Conservation (phyloP, 2,113 vertebrate genomes). For the Numenius arquata region DNA sequence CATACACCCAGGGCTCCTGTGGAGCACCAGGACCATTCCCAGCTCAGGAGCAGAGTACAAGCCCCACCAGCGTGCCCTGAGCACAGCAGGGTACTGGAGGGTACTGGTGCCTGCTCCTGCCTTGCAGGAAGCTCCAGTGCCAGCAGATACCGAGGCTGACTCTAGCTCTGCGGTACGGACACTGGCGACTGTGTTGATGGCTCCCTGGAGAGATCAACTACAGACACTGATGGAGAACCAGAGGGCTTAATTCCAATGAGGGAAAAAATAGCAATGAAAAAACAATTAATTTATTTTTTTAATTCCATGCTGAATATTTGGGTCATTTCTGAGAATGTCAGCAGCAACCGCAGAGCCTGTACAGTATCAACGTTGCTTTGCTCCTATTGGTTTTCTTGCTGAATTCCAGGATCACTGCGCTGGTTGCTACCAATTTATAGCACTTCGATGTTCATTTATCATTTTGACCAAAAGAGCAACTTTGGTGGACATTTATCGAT, state of each 20-base stretch:
- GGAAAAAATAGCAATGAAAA: not conserved
- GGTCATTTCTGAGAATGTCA: not conserved
- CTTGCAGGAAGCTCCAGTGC: not conserved
- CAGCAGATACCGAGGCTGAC: not conserved
- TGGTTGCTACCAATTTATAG: conserved; percentile 47
- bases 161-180: not conserved
- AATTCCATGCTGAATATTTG: not conserved
- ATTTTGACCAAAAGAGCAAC: conserved; percentile 60
- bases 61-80: not conserved
- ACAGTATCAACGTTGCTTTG: not conserved
- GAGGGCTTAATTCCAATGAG: not conserved
- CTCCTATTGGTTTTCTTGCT: not conserved
- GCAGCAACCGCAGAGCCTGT: not conserved
- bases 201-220: not conserved
- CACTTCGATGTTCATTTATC: conserved; percentile 44
- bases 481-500: conserved; percentile 58
- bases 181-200: not conserved
- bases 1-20: not conserved
- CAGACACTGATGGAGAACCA: not conserved
- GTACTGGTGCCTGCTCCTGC: not conserved
- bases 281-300: not conserved
- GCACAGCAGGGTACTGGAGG: not conserved
- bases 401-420: not conserved
- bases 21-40: not conserved
- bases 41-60: conserved; percentile 20